Evolutionary conservation across 2,113 vertebrate species (phyloP), one percentile per base, ranked within the genome.

Genomic region (Lathamus discolor): DNA sequence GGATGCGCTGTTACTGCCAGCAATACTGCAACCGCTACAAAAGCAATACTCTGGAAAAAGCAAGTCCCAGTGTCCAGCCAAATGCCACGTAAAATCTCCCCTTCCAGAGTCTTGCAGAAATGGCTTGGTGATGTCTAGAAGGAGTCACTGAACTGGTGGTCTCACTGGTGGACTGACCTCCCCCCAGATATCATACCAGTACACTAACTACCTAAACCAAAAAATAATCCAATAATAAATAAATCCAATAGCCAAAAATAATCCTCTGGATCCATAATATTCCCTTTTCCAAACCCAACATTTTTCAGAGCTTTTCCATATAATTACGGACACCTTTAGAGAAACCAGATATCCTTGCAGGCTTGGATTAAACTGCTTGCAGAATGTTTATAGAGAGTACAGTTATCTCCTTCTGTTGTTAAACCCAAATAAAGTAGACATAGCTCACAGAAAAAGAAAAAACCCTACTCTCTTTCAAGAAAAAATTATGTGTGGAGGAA

Each of bases 291-390:
- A 93, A 78, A 81, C 20, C 43, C 25, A 54, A 74, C 28, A 24
- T 83, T 86, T 59, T 90, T 86, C 83, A 93, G 64, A 86, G n/a
- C 68, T 82, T 88, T 92, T 43, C 68, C 37, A 4, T 52, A 6
- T 95, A 86, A 88, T 88, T 93, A 86, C 6, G 28, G 55, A 84
- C 48, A 84, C 69, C 64, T 91, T 90, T 68, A 72, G 61, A 80
- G 95, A 84, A 92, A 93, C 55, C 28, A 96, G 88, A 94, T 83
- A 81, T 64, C 64, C 80, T 62, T 90, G 73, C 57, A 92, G 69
- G 8, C 76, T 82, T 84, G 73, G 66, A 76, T 84, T 88, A 67
- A 92, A 73, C 37, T 87, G 20, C 83, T 82, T 82, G n/a, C 31
- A 91, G 79, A 64, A 48, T 79, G 74, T 91, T 96, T 93, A 79